Evolutionary conservation across 2,113 vertebrate species (phyloP), one percentile per base, ranked within the genome.

Genomic region (Danionella cerebrum): DNA sequence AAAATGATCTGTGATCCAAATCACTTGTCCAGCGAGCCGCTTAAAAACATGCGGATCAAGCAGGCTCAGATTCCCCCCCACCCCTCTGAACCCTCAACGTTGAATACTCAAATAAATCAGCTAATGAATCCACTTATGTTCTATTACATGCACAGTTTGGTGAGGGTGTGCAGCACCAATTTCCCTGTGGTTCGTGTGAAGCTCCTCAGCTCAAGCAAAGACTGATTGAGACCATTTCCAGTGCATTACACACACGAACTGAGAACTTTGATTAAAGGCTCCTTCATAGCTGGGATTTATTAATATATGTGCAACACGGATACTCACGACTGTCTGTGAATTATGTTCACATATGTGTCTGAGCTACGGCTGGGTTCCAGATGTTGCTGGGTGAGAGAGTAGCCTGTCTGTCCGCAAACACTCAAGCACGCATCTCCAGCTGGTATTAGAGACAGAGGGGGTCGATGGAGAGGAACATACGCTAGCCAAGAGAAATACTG

Each of bases 311-410:
- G 31, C 39, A 8, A 45, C 58, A 45, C 11, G 7, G 25, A 60
- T 60, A n/a, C 10, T 35, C 25, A 22, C 31, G 38, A 35, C 57
- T 68, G 19, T 45, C 16, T 24, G 12, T 35, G 12, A 44, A 48
- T 63, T 51, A 47, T n/a, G 18, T 25, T 52, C 38, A 25, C 22
- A 22, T 55, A 27, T 19, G 31, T 65, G 19, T 58, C 18, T 21
- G 41, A 3, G 14, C 52, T 38, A 13, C 35, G 41, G 22, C 69
- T 73, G 57, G 22, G 54, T 70, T 50, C 58, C 68, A 77, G 68
- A 77, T 74, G 75, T 74, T 55, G 36, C 22, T 18, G 18, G 31
- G 38, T 59, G 68, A 57, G 45, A 59, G 51, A 71, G 33, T 42
- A 13, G 16, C 13, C 41, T 33, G 54, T 41, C 33, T 67, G 31